Percentiles rank a stretch among this genome's conserved stretches.
Conservation (phyloP, 2,888 invertebrate genomes). For the Hermaeophaga mercurialis region DNA sequence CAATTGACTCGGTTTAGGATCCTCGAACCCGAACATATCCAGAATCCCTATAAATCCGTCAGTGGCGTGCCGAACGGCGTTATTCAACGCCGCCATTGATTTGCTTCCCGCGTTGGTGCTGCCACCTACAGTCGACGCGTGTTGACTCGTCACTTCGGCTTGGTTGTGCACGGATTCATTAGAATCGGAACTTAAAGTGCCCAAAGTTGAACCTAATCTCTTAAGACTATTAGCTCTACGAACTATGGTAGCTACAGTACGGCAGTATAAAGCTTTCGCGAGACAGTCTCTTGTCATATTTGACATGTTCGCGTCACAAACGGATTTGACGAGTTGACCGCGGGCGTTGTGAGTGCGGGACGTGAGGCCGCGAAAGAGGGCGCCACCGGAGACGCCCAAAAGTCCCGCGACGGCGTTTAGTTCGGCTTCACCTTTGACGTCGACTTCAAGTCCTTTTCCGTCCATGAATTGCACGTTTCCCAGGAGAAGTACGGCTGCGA, state of each 20-base stretch:
- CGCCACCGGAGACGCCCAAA: constrained; percentile 76
- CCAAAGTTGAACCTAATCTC: constrained; percentile 79
- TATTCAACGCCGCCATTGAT: constrained; percentile 90
- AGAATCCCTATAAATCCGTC: constrained; percentile 95
- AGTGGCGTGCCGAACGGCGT: constrained; percentile 90
- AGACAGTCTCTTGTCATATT: constrained; percentile 87
- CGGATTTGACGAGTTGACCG: constrained; percentile 78
- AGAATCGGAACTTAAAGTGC: constrained; percentile 87
- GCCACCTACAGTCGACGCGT: constrained; percentile 79
- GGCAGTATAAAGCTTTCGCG: constrained; percentile 91
- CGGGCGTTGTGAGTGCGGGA: constrained; percentile 79
- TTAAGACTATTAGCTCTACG: constrained; percentile 91
- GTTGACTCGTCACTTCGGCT: constrained; percentile 82
- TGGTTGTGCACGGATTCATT: constrained; percentile 91
- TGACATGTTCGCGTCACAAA: constrained; percentile 84
- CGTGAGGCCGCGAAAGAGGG: constrained; percentile 81
- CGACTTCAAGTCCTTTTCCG: constrained; percentile 75
- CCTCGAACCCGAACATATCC: constrained; percentile 97
- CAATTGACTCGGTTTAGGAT: constrained; percentile 85
- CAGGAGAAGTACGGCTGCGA: constrained; percentile 87
- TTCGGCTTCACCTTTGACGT: constrained; percentile 81
- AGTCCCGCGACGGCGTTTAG: constrained; percentile 85
- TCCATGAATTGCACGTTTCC: constrained; percentile 92
- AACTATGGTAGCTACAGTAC: constrained; percentile 93
- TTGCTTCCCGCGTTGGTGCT: constrained; percentile 76